These are phyloP conservation scores for Seriola dumerili DNA, from an alignment of 2,113 vertebrate genomes.

Conservation along the genomic window DNA sequence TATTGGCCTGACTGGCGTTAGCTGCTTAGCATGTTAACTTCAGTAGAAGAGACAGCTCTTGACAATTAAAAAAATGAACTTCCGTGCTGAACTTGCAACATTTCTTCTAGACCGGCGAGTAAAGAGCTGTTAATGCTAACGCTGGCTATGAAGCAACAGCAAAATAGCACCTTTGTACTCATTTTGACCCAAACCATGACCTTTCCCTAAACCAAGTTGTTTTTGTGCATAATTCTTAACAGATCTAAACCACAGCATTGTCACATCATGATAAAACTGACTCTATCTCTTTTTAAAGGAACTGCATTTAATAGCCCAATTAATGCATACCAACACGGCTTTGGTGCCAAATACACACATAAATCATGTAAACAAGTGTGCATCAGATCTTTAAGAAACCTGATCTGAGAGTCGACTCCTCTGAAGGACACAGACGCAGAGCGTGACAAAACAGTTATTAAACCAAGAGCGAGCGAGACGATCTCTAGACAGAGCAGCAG, in stretches of 20 bases:
- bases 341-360: constrained; percentile 28
- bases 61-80: too few species aligned
- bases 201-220: neutral
- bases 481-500: constrained; percentile 66
- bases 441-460: constrained; percentile 79
- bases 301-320: constrained; percentile 35
- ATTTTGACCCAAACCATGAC: neutral
- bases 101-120: too few species aligned
- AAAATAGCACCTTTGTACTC: too few species aligned
- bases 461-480: constrained; percentile 66
- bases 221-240: too few species aligned
- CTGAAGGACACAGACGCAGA: constrained; percentile 77
- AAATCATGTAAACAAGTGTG: constrained; percentile 63
- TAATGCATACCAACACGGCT: neutral
- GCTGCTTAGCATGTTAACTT: too few species aligned
- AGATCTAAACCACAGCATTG: neutral
- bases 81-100: too few species aligned
- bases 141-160: too few species aligned
- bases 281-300: constrained; percentile 7
- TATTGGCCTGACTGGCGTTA: too few species aligned
- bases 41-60: too few species aligned
- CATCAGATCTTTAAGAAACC: constrained; percentile 65
- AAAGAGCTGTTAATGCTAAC: too few species aligned
- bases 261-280: neutral
- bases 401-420: constrained; percentile 65